Percentiles rank a stretch among this genome's conserved stretches.
Conservation (phyloP, 2,113 vertebrate genomes). For the Phalacrocorax aristotelis region DNA sequence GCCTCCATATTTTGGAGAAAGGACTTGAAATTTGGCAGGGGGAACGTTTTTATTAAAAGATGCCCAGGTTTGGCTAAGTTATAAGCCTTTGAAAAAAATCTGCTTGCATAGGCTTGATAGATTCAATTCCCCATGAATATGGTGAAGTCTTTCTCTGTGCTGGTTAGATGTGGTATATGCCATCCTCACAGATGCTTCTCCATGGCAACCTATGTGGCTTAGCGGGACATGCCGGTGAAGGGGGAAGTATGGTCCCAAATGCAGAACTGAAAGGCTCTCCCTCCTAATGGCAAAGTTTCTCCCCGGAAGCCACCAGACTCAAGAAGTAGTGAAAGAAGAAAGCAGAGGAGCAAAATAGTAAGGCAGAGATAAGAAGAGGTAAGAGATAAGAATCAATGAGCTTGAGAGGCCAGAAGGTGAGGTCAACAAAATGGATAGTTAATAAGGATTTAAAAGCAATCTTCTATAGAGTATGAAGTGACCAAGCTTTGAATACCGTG, state of each 20-base stretch:
- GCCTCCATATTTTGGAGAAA: constrained; percentile 31
- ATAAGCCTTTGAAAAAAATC: background rate
- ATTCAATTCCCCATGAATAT: background rate
- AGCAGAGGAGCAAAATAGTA: background rate
- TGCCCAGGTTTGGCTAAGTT: background rate
- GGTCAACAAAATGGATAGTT: background rate
- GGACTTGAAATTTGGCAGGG: constrained; percentile 8
- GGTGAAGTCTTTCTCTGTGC: background rate
- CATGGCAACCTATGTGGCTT: background rate
- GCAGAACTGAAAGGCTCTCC: background rate
- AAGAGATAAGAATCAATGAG: background rate
- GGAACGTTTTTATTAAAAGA: constrained; percentile 15
- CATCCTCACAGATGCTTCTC: background rate
- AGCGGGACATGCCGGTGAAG: background rate
- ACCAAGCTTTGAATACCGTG: background rate
- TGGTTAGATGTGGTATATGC: background rate
- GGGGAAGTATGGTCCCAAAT: background rate
- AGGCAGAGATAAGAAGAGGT: background rate
- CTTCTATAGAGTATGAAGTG: background rate
- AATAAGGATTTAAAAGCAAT: background rate
- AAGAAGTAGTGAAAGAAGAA: background rate
- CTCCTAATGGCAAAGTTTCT: background rate
- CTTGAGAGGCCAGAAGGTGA: background rate
- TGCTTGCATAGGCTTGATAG: background rate
- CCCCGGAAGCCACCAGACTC: background rate